A percentile compares a stretch with the other conserved stretches of the same genome.
These are phyloP conservation scores for Watsonalla cultraria DNA, from an alignment of 2,888 invertebrate species.

Conservation along the genomic window DNA sequence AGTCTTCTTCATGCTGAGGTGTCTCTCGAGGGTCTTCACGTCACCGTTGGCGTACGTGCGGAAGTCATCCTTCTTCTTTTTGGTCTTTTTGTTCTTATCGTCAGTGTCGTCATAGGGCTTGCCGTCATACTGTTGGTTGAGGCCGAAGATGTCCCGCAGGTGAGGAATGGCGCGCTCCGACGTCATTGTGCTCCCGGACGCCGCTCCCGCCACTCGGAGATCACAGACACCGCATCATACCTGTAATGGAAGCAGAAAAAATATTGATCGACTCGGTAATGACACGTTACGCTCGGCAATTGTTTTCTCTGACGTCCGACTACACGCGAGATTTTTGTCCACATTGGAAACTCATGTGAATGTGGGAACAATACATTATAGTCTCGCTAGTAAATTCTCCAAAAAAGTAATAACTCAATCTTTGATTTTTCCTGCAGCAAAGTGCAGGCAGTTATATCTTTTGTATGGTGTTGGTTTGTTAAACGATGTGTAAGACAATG, in stretches of 20 bases:
- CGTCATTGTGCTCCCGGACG: conserved; percentile 72
- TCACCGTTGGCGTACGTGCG: conserved; percentile 82
- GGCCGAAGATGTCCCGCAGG: conserved; percentile 85
- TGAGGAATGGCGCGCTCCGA: conserved; percentile 87
- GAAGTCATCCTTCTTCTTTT: conserved; percentile 84
- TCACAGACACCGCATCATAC: conserved; percentile 66
- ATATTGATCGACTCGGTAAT: conserved; percentile 14
- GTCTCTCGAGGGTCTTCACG: conserved; percentile 87
- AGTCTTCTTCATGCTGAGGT: conserved; percentile 92
- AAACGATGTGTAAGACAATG: conserved; percentile 19
- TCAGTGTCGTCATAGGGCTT: conserved; percentile 70
- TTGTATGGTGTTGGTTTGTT: conserved; percentile 1
- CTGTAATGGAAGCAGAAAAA: conserved; percentile 51
- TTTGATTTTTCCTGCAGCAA: background rate
- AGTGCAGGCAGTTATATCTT: background rate
- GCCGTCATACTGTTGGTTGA: conserved; percentile 75
- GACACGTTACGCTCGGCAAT: conserved; percentile 16
- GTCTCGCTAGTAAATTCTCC: background rate
- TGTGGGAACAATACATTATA: background rate
- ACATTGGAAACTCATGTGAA: conserved; percentile 23
- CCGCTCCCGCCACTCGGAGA: conserved; percentile 36
- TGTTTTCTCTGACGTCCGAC: conserved; percentile 11
- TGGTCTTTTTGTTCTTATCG: conserved; percentile 77
- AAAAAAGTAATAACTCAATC: background rate
- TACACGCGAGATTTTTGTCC: conserved; percentile 12